Evolutionary conservation across 2,888 invertebrate species (phyloP), one percentile per base, ranked within the genome.

Genomic region (Lasioglossum vierecki): DNA sequence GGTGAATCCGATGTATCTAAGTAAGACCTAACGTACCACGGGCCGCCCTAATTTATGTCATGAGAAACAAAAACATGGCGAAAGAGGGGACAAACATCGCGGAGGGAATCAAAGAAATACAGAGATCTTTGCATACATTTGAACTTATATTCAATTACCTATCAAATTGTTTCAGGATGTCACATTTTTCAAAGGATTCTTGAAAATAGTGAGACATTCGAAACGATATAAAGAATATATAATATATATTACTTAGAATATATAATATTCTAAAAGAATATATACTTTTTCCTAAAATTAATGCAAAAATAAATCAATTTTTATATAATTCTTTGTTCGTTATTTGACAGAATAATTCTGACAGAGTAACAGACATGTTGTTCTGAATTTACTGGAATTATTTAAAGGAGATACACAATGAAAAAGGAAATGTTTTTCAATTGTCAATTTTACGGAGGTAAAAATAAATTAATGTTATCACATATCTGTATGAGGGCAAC

Each of bases 11-110:
- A 13, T 41, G n/a, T 22, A 70, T 41, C 11, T n/a, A 70, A 41
- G 70, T 41, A 41, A 70, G 70, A n/a, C 70, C 39, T 70, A 39
- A 70, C 41, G 22, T 70, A n/a, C 41, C 70, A 6, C 39, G n/a
- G 11, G 41, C n/a, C 22, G n/a, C 70, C 70, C 70, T 70, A 70
- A 70, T 70, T 70, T 70, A 70, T 70, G 70, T 70, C 70, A 70
- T 41, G 70, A 13, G 70, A 70, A 70, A 70, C n/a, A 70, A 41
- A 70, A 70, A 70, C 70, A 70, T 70, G 70, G 70, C 2, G 70
- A 70, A 70, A 70, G 4, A n/a, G 70, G 70, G 70, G 41, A n/a
- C 70, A 70, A 70, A 70, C 41, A 11, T 39, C 41, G 41, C 22
- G 39, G n/a, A 41, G 70, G n/a, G 39, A 70, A 41, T n/a, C n/a